Evolutionary conservation across 2,113 vertebrate genomes (phyloP).

Genomic region (Arvicanthis niloticus): DNA sequence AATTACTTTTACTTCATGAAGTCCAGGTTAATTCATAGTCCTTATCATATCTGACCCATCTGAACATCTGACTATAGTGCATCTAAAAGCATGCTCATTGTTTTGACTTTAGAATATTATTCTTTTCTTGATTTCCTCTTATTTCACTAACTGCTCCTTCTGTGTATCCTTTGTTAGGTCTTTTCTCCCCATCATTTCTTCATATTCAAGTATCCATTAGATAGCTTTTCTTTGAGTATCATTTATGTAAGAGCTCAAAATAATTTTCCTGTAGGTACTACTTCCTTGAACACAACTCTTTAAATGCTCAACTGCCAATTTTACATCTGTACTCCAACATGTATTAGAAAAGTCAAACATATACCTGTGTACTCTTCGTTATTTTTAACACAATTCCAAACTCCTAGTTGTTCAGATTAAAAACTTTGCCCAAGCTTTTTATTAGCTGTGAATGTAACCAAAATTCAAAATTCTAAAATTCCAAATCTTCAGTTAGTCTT

Average conservation of each 20-base stretch:
- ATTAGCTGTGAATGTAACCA: constrained; percentile 11
- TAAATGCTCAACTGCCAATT: not conserved
- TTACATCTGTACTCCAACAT: constrained; percentile 19
- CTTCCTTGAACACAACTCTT: not conserved
- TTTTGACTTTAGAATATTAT: not conserved
- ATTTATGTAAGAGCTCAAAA: constrained; percentile 22
- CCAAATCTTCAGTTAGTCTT: constrained; percentile 34
- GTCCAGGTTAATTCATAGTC: not conserved
- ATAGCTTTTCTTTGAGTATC: not conserved
- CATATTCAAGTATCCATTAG: not conserved
- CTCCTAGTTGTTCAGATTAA: constrained; percentile 11
- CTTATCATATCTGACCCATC: not conserved
- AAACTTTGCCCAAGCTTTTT: not conserved
- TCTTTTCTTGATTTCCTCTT: not conserved
- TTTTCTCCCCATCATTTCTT: constrained; percentile 11
- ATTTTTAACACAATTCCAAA: constrained; percentile 41
- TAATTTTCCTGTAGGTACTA: not conserved
- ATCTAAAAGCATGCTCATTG: not conserved
- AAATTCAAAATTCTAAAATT: constrained; percentile 54
- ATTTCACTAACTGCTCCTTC: not conserved
- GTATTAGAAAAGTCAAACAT: constrained; percentile 1
- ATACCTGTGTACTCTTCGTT: not conserved
- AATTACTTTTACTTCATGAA: not conserved
- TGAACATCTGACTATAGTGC: not conserved
- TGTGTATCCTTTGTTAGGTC: not conserved